A percentile compares a stretch with the other conserved stretches of the same genome.
phyloP scores from a whole-genome alignment of 1,140 invertebrate genomes.

The Cherax quadricarinatus region DNA sequence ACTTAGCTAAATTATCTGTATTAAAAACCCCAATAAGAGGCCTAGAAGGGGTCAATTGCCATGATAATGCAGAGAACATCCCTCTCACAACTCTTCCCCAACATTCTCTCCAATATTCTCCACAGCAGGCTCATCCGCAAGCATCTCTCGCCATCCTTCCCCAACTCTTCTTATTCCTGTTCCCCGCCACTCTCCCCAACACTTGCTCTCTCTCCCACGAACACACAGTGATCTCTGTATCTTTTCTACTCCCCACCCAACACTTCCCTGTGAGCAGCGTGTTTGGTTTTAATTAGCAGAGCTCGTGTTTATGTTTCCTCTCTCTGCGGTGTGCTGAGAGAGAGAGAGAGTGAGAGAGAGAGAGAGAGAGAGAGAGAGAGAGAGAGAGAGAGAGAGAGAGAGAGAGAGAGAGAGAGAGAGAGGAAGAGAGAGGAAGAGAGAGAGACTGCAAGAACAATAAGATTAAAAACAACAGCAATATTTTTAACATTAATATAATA shows the following conservation, averaged over 20 bases:
- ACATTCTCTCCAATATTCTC: no score
- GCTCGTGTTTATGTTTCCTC: neutral
- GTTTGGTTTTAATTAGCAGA: conserved; percentile 42
- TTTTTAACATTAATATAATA: no score
- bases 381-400: neutral
- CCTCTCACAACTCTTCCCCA: neutral
- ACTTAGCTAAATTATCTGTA: no score
- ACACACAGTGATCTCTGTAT: neutral
- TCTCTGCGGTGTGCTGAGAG: neutral
- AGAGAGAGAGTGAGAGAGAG: neutral
- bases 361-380: neutral
- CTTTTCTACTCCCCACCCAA: neutral
- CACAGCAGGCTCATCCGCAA: neutral
- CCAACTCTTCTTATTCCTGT: neutral
- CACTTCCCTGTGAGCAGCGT: conserved; percentile 12
- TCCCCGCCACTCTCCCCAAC: neutral
- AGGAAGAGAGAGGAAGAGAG: no score
- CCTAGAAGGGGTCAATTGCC: no score
- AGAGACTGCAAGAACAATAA: no score
- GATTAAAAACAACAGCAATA: no score
- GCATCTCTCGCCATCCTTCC: neutral
- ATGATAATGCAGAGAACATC: neutral
- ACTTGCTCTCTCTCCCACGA: neutral
- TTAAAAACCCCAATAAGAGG: no score
- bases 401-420: neutral